Base-by-base conservation (phyloP, 2,797 vertebrate genomes). In the Acanthopagrus latus region DNA sequence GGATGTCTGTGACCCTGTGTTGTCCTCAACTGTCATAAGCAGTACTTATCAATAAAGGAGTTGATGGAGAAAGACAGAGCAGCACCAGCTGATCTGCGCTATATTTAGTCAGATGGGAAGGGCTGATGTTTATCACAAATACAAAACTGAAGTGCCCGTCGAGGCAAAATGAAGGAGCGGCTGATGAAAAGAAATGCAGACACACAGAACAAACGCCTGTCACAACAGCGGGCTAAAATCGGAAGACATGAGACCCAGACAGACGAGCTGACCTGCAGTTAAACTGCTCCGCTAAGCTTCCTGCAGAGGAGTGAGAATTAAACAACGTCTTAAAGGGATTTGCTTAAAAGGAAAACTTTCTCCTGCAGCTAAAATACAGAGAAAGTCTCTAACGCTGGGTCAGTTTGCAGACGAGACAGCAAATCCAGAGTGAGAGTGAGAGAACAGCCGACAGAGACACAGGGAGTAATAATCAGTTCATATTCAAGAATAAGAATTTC, bases 161-260 rank as follows among this genome's bases (percentile, higher is more conserved):
- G 66, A 73, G 71, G 71, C 46, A 18, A 64, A 72, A 58, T 23
- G 21, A 80, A 83, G 17, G 55, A 73, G 52, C 7, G 27, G 5
- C 1, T 73, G 80, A 78, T 11, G 46, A 78, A 43, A 44, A 77
- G 67, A 56, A 64, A 69, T 67, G 59, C 58, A 23, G 71, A 71
- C 73, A 33, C 77, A 81, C 33, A n/a, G 69, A 70, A 59, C 41
- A 55, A 85, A 68, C 27, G 33, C 75, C 64, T 74, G 80, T 85
- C 87, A 86, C 83, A 81, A 67, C 65, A 86, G 44, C 2, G 1
- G 21, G 57, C 77, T 88, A 71, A 75, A 87, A 85, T 5, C 0
- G 62, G 77, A 84, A 77, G 58, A 86, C 27, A 1, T 50, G 59
- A 81, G 58, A 48, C 59, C 33, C 62, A 81, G 77, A 71, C 4